Evolutionary conservation across 2,113 vertebrate genomes (phyloP), one percentile per base, ranked within the genome.

Genomic region (Coturnix japonica): DNA sequence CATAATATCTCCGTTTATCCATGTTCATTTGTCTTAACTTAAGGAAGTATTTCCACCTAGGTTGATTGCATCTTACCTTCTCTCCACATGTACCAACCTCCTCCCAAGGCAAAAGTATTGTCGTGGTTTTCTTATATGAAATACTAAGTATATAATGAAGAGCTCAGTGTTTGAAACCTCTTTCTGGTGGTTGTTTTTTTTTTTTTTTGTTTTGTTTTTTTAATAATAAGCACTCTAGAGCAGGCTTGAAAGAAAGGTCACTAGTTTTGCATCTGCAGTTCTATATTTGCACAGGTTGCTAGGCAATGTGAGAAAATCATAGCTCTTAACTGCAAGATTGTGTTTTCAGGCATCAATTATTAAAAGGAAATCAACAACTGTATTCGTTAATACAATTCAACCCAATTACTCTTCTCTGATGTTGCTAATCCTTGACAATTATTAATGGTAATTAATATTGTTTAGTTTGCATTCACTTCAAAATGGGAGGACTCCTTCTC

Each of bases 211-310:
- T 84, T 30, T 74, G 19, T 70, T n/a, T n/a, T n/a, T n/a, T n/a
- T n/a, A 94, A 94, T 87, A 94, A 85, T 73, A 94, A 95, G 90
- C 66, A 57, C 87, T 87, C 81, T 73, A 79, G 92, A 90, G 22
- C 47, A 91, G 57, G 22, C 92, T 87, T 39, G 84, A 91, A 93
- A 90, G 87, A 92, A 96, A 97, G 96, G 95, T 97, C 96, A 97
- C 69, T 97, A 91, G 77, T 95, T 97, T 96, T 96, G 86, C 91
- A 95, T 97, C 95, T 95, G 80, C 81, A 93, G 87, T 96, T 97
- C 96, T 97, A 96, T 96, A 97, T 97, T 97, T 97, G 92, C 53
- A 53, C 91, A 96, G 94, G 95, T 97, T 98, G 96, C 96, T 98
- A 97, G 89, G 97, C 97, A 97, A 97, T 97, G 85, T 76, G 93